A percentile compares a stretch with the other conserved stretches of the same genome.
These are phyloP conservation scores for Brachyhypopomus gauderio DNA, from an alignment of 2,113 vertebrate genomes.

Conservation along the genomic window DNA sequence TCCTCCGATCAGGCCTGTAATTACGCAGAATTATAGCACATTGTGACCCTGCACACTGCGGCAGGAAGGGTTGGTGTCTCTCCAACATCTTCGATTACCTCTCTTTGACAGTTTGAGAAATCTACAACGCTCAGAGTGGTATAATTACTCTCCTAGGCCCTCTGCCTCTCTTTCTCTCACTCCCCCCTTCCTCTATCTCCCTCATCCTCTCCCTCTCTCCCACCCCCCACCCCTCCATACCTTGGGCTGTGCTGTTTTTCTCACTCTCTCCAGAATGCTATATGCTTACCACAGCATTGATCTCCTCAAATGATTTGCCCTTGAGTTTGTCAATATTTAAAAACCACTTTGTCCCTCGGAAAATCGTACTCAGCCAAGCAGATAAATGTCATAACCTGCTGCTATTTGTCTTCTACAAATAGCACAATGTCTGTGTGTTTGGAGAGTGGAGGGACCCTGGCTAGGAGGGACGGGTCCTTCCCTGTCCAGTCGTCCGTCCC, in stretches of 20 bases:
- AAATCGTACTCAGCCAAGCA: conserved; percentile 51
- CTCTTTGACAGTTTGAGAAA: conserved; percentile 46
- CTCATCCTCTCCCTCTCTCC: neutral
- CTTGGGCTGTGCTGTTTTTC: neutral
- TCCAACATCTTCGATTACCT: conserved; percentile 45
- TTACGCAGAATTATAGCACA: conserved; percentile 53
- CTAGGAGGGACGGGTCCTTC: conserved; percentile 6
- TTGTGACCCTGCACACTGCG: conserved; percentile 46
- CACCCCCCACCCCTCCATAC: conserved; percentile 13
- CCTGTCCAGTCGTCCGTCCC: no score
- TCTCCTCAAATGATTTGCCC: conserved; percentile 50
- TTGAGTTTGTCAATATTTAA: conserved; percentile 65
- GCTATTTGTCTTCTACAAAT: conserved; percentile 65
- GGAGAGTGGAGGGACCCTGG: conserved; percentile 22
- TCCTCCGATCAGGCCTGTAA: conserved; percentile 40
- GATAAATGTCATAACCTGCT: conserved; percentile 65
- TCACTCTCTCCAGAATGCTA: neutral
- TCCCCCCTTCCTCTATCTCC: neutral
- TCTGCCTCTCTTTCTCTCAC: conserved; percentile 1
- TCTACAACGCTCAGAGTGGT: conserved; percentile 31
- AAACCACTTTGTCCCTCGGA: conserved; percentile 57
- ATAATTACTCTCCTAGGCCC: conserved; percentile 37
- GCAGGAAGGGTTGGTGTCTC: conserved; percentile 18
- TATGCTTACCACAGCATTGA: conserved; percentile 41
- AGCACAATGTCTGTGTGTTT: conserved; percentile 43